phyloP scores from a whole-genome alignment of 1,140 invertebrate species.

The Neuroterus valhalla region DNA sequence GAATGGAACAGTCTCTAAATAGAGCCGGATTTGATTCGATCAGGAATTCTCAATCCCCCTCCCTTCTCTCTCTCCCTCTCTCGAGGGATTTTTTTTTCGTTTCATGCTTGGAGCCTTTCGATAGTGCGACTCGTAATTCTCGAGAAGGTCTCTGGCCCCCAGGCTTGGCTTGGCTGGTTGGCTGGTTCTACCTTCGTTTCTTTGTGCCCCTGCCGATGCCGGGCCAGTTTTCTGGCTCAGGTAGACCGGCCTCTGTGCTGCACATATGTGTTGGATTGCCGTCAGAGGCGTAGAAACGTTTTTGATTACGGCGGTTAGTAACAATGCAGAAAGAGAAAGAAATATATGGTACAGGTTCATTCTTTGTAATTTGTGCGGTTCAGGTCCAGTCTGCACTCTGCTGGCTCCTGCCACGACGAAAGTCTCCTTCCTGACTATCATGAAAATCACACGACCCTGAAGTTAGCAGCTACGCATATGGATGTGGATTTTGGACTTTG shows the following conservation, averaged over 20 bases:
- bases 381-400: neutral
- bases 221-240: slow-evolving; percentile 63
- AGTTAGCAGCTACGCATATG: too few species aligned
- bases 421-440: slow-evolving; percentile 8
- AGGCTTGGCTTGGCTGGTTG: slow-evolving; percentile 33
- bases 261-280: slow-evolving; percentile 36
- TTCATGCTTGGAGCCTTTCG: slow-evolving; percentile 16
- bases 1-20: neutral
- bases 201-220: slow-evolving; percentile 57
- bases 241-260: slow-evolving; percentile 46
- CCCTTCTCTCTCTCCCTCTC: neutral
- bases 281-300: slow-evolving; percentile 43
- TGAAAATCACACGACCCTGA: neutral
- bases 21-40: neutral
- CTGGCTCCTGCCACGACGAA: neutral
- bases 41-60: neutral
- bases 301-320: slow-evolving; percentile 53
- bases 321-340: slow-evolving; percentile 48
- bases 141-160: slow-evolving; percentile 48
- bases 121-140: slow-evolving; percentile 40
- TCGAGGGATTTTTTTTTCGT: slow-evolving; percentile 20
- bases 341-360: slow-evolving; percentile 4
- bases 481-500: too few species aligned
- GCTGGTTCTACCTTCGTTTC: slow-evolving; percentile 51
- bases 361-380: slow-evolving; percentile 15